These are phyloP conservation scores for Redunca redunca DNA, from an alignment of 2,113 vertebrate species.

Conservation along the genomic window DNA sequence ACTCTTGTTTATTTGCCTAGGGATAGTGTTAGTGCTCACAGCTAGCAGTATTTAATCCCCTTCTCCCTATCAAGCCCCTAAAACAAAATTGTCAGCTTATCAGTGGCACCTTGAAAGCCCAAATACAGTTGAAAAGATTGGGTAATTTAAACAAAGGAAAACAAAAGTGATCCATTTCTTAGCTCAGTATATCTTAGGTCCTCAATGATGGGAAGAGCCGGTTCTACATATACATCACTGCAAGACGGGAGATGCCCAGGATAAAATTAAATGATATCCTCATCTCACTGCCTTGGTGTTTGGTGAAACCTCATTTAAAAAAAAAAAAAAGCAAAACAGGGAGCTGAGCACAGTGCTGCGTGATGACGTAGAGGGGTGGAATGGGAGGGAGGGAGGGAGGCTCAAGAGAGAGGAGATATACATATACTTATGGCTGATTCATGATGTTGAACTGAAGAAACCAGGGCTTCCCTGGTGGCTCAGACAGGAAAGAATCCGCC, in stretches of 20 bases:
- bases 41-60: conserved; percentile 51
- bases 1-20: conserved; percentile 37
- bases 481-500: not conserved
- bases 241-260: not conserved
- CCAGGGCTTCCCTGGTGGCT: not conserved
- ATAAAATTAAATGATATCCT: not conserved
- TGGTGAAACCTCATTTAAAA: not conserved
- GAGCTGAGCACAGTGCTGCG: not conserved
- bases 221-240: not conserved
- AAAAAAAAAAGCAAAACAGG: not conserved
- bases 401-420: not conserved
- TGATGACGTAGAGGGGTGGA: not conserved
- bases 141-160: conserved; percentile 47
- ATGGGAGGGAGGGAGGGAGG: not conserved
- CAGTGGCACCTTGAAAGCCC: conserved; percentile 43
- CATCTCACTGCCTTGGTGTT: not conserved
- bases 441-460: not conserved
- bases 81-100: conserved; percentile 50
- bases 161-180: not conserved
- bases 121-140: not conserved
- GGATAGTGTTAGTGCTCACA: conserved; percentile 1
- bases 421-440: not conserved
- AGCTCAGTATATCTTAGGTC: not conserved
- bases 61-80: not conserved
- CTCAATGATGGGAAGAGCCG: not conserved